phyloP scores from a whole-genome alignment of 2,797 vertebrate genomes.

The Mus caroli region DNA sequence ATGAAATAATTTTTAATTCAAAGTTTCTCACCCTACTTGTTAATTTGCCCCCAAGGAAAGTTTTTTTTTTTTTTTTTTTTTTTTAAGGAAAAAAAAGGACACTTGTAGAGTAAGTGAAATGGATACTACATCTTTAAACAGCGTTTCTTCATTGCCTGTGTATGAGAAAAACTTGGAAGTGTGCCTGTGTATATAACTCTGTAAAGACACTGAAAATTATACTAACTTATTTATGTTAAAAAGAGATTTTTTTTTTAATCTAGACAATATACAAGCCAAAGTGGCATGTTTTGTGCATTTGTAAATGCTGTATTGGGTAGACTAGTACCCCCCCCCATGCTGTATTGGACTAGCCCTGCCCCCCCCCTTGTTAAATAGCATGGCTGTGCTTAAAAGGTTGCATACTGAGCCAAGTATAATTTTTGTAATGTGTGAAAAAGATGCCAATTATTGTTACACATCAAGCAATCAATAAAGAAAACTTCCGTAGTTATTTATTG shows the following conservation, averaged over 20 bases:
- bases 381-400: conserved; percentile 94
- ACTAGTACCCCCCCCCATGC: conserved; percentile 89
- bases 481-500: conserved; percentile 88
- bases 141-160: conserved; percentile 90
- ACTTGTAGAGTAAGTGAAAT: conserved; percentile 78
- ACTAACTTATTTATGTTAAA: conserved; percentile 99
- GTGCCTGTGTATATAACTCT: conserved; percentile 93
- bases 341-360: conserved; percentile 91
- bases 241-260: conserved; percentile 90
- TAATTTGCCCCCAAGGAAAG: conserved; percentile 73
- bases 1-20: conserved; percentile 79
- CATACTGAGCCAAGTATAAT: conserved; percentile 98
- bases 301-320: conserved; percentile 94
- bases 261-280: conserved; percentile 97
- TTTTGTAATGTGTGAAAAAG: conserved; percentile 95
- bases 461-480: conserved; percentile 96
- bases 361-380: conserved; percentile 88
- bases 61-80: conserved; percentile 51
- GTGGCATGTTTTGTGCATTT: conserved; percentile 95
- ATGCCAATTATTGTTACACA: conserved; percentile 89
- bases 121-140: conserved; percentile 91
- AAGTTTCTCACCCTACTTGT: conserved; percentile 75
- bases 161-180: conserved; percentile 88
- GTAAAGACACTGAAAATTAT: conserved; percentile 99
- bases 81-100: conserved; percentile 71